Conservation (phyloP, 2,797 vertebrate species). For the Chelon auratus region DNA sequence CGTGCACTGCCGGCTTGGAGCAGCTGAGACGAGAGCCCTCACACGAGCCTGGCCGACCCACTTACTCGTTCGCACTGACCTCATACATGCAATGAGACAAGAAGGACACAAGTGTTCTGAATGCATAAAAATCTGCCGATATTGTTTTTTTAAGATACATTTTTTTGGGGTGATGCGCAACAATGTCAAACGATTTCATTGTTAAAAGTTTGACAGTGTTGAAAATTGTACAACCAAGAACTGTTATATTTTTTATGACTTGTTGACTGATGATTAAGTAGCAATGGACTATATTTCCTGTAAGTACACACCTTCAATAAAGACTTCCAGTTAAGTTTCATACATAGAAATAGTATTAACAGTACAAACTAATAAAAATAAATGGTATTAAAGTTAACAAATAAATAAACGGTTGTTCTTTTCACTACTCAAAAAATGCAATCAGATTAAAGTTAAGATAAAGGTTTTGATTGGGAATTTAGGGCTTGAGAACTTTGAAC, state of each 20-base stretch:
- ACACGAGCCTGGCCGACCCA: slow-evolving; percentile 53
- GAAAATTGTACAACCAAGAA: background rate
- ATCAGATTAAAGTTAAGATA: too few relatives aligned
- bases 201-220: background rate
- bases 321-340: background rate
- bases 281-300: background rate
- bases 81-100: slow-evolving; percentile 33
- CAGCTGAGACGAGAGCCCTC: slow-evolving; percentile 67
- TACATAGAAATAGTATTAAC: background rate
- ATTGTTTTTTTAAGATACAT: slow-evolving; percentile 32
- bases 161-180: slow-evolving; percentile 7
- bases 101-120: slow-evolving; percentile 9
- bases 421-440: background rate
- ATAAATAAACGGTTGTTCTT: background rate
- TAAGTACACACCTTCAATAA: background rate
- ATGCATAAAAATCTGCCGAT: slow-evolving; percentile 17
- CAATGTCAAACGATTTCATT: slow-evolving; percentile 8
- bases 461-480: background rate
- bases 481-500: background rate
- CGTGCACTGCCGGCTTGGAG: slow-evolving; percentile 42
- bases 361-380: background rate
- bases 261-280: background rate
- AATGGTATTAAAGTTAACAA: background rate
- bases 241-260: background rate
- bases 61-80: slow-evolving; percentile 58